Evolutionary conservation across 2,797 vertebrate species (phyloP).

Genomic region (Crax fasciolata): DNA sequence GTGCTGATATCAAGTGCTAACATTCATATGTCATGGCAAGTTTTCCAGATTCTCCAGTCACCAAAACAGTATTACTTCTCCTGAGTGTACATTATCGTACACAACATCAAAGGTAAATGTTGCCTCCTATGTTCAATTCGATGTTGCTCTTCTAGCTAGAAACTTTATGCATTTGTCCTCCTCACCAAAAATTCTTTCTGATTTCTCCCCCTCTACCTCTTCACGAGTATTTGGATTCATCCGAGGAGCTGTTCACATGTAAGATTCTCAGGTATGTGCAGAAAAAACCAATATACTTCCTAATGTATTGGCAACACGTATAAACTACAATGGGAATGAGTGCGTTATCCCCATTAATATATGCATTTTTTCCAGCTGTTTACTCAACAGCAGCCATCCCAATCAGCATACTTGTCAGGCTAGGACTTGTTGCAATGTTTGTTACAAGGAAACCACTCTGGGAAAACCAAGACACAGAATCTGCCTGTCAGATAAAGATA

Average conservation of each 20-base stretch:
- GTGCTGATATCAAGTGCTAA: background rate
- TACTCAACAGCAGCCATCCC: constrained; percentile 51
- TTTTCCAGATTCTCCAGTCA: background rate
- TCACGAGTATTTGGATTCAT: background rate
- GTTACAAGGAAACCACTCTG: constrained; percentile 30
- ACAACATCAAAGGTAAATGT: background rate
- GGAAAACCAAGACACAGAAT: constrained; percentile 2
- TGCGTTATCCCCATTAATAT: constrained; percentile 29
- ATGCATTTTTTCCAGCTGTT: constrained; percentile 62
- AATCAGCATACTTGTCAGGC: constrained; percentile 44
- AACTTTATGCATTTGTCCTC: background rate
- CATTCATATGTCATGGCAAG: background rate
- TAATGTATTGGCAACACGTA: background rate
- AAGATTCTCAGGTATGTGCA: background rate
- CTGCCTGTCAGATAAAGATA: background rate
- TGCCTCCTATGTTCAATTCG: background rate
- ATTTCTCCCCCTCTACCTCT: background rate
- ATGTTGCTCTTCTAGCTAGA: background rate
- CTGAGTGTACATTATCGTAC: background rate
- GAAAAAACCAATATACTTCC: background rate
- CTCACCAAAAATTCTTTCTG: background rate
- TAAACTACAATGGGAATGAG: background rate
- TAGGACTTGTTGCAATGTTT: constrained; percentile 33
- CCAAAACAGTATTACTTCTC: background rate
- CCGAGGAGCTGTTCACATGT: background rate